phyloP scores from a whole-genome alignment of 2,113 vertebrate genomes.

The Peromyscus polionotus region DNA sequence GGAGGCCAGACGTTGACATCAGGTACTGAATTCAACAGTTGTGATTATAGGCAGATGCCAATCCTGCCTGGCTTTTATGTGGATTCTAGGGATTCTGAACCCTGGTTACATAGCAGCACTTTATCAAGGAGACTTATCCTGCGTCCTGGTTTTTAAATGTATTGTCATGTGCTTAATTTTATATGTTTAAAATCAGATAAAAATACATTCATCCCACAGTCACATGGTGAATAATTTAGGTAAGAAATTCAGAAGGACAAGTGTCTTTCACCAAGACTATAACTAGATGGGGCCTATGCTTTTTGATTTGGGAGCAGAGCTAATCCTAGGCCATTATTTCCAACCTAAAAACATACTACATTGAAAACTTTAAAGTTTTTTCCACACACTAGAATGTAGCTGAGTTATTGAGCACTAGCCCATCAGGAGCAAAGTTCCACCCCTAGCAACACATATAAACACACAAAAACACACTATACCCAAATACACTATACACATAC shows the following conservation, averaged over 20 bases:
- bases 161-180: neutral
- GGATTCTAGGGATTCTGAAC: neutral
- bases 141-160: neutral
- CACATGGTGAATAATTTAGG: neutral
- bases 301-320: neutral
- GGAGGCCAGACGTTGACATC: neutral
- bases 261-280: neutral
- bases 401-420: neutral
- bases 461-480: neutral
- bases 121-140: neutral
- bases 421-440: neutral
- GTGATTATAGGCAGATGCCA: neutral
- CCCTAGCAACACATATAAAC: neutral
- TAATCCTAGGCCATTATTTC: neutral
- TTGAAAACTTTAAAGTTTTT: neutral
- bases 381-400: neutral
- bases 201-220: neutral
- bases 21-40: neutral
- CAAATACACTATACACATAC: neutral
- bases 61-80: neutral
- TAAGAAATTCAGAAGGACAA: neutral
- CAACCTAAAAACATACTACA: neutral
- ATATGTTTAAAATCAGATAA: conserved; percentile 17
- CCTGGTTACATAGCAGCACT: neutral
- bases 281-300: neutral